A percentile compares a stretch with the other conserved stretches of the same genome.
phyloP scores from a whole-genome alignment of 2,888 invertebrate genomes.

The Brachypterus glaber region DNA sequence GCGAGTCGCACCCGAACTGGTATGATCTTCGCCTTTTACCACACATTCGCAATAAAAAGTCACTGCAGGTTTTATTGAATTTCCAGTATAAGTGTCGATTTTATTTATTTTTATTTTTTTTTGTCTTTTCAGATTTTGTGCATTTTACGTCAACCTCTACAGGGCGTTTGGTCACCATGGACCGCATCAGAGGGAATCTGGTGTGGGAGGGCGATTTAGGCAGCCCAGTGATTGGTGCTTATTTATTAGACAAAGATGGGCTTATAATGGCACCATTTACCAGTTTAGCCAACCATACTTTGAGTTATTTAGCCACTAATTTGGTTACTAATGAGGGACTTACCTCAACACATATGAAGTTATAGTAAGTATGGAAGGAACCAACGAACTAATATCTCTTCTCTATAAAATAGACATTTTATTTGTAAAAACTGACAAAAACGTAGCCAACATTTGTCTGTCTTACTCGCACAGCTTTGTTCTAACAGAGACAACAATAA shows the following conservation, averaged over 20 bases:
- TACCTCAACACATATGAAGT: slow-evolving; percentile 36
- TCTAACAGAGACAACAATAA: too few species aligned
- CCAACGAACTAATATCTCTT: too few species aligned
- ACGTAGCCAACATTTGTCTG: too few species aligned
- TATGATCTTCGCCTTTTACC: too few species aligned
- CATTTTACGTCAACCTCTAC: slow-evolving; percentile 87
- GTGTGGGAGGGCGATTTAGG: slow-evolving; percentile 81
- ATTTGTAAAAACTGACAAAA: too few species aligned
- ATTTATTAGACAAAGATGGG: slow-evolving; percentile 65
- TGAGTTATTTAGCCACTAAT: slow-evolving; percentile 48
- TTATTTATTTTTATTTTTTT: slow-evolving; percentile 2
- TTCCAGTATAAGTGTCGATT: too few species aligned
- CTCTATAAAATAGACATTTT: too few species aligned
- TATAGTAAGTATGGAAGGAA: slow-evolving; percentile 45
- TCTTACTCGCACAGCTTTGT: too few species aligned
- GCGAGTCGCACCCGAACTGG: too few species aligned
- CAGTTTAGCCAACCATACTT: slow-evolving; percentile 78
- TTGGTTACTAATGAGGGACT: slow-evolving; percentile 33
- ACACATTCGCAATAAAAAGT: too few species aligned
- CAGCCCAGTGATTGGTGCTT: slow-evolving; percentile 87
- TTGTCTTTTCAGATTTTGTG: slow-evolving; percentile 54
- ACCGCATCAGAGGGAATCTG: slow-evolving; percentile 68
- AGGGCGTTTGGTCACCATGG: slow-evolving; percentile 77
- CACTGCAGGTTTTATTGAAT: too few species aligned
- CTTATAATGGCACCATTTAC: slow-evolving; percentile 80